Evolutionary conservation across 2,888 invertebrate species (phyloP), one percentile per base, ranked within the genome.

Genomic region (Galeruca laticollis): DNA sequence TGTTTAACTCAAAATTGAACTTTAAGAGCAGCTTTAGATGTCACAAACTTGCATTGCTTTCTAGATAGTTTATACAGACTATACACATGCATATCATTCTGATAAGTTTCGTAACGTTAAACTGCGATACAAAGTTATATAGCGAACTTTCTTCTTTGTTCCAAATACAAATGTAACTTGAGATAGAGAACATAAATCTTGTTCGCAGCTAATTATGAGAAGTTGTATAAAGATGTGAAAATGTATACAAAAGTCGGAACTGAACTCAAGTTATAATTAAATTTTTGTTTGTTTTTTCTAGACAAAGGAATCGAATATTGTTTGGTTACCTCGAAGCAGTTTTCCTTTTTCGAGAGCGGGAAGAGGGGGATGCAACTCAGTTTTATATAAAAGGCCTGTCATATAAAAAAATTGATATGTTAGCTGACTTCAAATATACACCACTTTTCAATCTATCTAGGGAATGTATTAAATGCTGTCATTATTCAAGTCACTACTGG

Each of bases 21-120:
- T 33, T 61, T 51, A 33, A 35, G 31, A 61, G 62, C 37, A 52
- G 18, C 51, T 63, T 37, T 37, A 63, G 62, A 35, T 63, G 62
- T 63, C 62, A 63, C 62, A 63, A 63, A 63, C 52, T 63, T 52
- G 18, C 1, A 35, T 26, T 31, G 54, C 26, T 26, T 31, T 54
- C n/a, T 26, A 54, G 26, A 54, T n/a, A 54, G 54, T 54, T 54
- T 26, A 54, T 31, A 11, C 54, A 11, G n/a, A 13, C n/a, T 54
- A 54, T 54, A n/a, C 54, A 54, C 54, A 54, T 54, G 54, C 54
- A 54, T 31, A 54, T 54, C 54, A 54, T n/a, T 54, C 51, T 31
- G 31, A 54, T 31, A 54, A 54, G 26, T 31, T 31, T 26, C 31
- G 13, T 54, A 54, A 9, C 10, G 49, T 20, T 54, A 54, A 26